These are phyloP conservation scores for Microctenopoma steveboyesi DNA, from an alignment of 2,797 vertebrate species.

Conservation along the genomic window DNA sequence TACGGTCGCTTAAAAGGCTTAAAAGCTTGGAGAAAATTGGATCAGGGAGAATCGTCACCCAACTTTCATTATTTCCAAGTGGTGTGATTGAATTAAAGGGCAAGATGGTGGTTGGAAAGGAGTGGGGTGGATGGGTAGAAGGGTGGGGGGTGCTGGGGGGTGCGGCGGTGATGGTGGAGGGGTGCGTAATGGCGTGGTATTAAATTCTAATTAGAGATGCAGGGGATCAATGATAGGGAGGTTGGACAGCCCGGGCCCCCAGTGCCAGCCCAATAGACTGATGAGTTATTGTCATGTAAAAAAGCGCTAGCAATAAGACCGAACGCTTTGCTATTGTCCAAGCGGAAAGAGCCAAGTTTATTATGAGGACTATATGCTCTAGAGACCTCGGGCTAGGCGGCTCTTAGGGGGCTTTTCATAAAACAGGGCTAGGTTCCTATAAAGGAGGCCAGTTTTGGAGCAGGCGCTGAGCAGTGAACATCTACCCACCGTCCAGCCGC, in stretches of 20 bases:
- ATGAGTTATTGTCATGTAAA: slow-evolving; percentile 99
- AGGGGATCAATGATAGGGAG: slow-evolving; percentile 99
- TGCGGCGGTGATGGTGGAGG: slow-evolving; percentile 85
- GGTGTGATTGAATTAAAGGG: slow-evolving; percentile 99
- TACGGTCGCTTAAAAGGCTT: slow-evolving; percentile 98
- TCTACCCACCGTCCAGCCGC: slow-evolving; percentile 88
- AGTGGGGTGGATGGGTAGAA: slow-evolving; percentile 77
- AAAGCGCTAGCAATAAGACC: slow-evolving; percentile 99
- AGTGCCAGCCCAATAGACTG: slow-evolving; percentile 99
- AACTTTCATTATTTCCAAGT: slow-evolving; percentile 99
- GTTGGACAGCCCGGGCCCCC: slow-evolving; percentile 99
- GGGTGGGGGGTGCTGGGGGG: slow-evolving; percentile 77
- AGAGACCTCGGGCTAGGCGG: slow-evolving; percentile 99
- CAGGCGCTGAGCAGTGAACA: slow-evolving; percentile 98
- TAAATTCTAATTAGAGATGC: slow-evolving; percentile 99
- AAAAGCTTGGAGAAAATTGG: slow-evolving; percentile 99
- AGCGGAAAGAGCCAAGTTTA: slow-evolving; percentile 99
- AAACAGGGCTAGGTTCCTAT: slow-evolving; percentile 99
- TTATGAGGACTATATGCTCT: slow-evolving; percentile 99
- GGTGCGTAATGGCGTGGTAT: slow-evolving; percentile 99
- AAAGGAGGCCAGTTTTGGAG: slow-evolving; percentile 99
- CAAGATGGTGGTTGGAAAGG: slow-evolving; percentile 96
- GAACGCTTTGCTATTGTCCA: slow-evolving; percentile 99
- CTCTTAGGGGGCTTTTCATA: slow-evolving; percentile 99
- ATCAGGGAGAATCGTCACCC: slow-evolving; percentile 99